phyloP scores from a whole-genome alignment of 2,888 invertebrate species.

The Apomyelois bistriatella region DNA sequence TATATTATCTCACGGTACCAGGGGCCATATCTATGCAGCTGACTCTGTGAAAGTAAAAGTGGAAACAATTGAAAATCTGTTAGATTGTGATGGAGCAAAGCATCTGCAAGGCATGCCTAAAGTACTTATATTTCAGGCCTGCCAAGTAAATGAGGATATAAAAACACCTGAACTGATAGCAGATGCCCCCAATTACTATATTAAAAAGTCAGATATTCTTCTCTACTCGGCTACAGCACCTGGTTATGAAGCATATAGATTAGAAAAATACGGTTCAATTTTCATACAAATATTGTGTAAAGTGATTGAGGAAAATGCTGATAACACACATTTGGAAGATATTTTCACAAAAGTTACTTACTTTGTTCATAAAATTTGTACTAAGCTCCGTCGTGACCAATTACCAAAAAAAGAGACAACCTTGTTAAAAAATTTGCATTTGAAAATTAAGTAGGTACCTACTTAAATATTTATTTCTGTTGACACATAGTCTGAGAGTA shows the following conservation, averaged over 20 bases:
- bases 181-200: constrained; percentile 39
- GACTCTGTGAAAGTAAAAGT: constrained; percentile 64
- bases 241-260: constrained; percentile 61
- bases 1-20: constrained; percentile 67
- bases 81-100: constrained; percentile 52
- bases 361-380: constrained; percentile 43
- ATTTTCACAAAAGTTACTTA: constrained; percentile 61
- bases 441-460: constrained; percentile 25
- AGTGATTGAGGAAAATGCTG: constrained; percentile 38
- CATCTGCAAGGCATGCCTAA: constrained; percentile 58
- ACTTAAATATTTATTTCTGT: too few relatives aligned
- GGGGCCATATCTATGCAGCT: constrained; percentile 62
- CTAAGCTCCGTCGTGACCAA: constrained; percentile 39
- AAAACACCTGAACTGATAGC: constrained; percentile 38
- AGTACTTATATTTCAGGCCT: constrained; percentile 65
- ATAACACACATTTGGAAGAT: constrained; percentile 51
- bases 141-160: constrained; percentile 48
- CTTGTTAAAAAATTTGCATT: constrained; percentile 58
- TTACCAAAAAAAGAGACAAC: constrained; percentile 59
- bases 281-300: constrained; percentile 63
- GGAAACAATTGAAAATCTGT: constrained; percentile 55
- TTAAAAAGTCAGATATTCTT: constrained; percentile 57
- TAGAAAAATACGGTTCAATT: constrained; percentile 53
- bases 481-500: too few relatives aligned
- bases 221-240: constrained; percentile 70